Evolutionary conservation across 2,888 invertebrate species (phyloP).

Genomic region (Eristalis pertinax): DNA sequence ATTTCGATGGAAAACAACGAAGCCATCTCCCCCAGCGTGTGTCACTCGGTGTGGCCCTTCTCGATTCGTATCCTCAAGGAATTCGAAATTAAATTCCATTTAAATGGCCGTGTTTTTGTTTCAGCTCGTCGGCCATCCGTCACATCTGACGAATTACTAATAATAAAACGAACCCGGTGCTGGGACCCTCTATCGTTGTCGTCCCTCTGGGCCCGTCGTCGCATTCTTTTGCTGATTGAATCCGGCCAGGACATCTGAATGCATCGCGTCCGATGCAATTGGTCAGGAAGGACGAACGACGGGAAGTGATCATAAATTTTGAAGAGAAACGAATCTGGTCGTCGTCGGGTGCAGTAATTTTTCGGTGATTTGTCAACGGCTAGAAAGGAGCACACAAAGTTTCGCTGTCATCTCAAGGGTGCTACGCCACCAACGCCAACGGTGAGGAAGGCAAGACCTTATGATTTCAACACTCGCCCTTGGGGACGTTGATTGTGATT

Average conservation of each 20-base stretch:
- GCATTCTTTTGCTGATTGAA: slow-evolving; percentile 25
- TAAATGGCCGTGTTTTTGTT: slow-evolving; percentile 33
- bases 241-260: slow-evolving; percentile 1
- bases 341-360: not conserved
- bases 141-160: slow-evolving; percentile 51
- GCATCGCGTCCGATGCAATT: slow-evolving; percentile 3
- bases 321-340: slow-evolving; percentile 16
- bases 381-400: not conserved
- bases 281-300: not conserved
- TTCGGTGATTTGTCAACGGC: slow-evolving; percentile 10
- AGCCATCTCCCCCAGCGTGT: not conserved
- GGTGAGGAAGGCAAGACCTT: not conserved
- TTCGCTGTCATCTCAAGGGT: slow-evolving; percentile 39
- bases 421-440: not conserved
- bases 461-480: slow-evolving; percentile 3
- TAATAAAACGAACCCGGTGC: slow-evolving; percentile 1
- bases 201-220: slow-evolving; percentile 14
- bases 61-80: slow-evolving; percentile 26
- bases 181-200: not conserved
- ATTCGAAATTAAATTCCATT: slow-evolving; percentile 49
- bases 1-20: slow-evolving; percentile 9
- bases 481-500: slow-evolving; percentile 21
- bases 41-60: not conserved
- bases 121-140: slow-evolving; percentile 26
- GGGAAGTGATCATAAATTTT: slow-evolving; percentile 25